phyloP scores from a whole-genome alignment of 2,113 vertebrate genomes.

The Laticauda colubrina region DNA sequence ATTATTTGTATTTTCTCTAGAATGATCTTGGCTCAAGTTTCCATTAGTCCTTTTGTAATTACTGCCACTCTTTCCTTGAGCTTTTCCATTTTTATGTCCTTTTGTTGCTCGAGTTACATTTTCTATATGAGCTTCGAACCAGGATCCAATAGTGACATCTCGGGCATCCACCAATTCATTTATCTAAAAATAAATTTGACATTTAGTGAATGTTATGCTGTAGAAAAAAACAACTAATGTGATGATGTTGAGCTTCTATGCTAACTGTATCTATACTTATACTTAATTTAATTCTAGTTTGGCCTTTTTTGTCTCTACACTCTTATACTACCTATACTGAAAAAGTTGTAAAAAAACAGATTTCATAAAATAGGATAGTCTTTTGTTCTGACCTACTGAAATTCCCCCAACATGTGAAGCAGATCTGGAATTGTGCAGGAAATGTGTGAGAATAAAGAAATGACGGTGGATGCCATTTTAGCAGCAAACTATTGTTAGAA shows the following conservation, averaged over 20 bases:
- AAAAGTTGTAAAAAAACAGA: neutral
- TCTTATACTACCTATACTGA: neutral
- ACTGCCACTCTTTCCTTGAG: conserved; percentile 82
- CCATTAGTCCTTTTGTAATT: conserved; percentile 91
- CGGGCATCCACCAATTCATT: conserved; percentile 98
- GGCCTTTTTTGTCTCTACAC: neutral
- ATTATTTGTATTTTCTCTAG: conserved; percentile 80
- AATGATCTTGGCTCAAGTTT: conserved; percentile 80
- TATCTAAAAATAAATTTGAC: conserved; percentile 78
- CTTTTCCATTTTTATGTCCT: conserved; percentile 81
- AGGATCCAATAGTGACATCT: conserved; percentile 91
- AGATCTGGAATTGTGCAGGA: neutral
- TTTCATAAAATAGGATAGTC: neutral
- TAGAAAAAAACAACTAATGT: neutral
- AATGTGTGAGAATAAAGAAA: neutral
- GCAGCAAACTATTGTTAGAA: neutral
- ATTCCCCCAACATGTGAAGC: neutral
- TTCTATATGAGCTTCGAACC: conserved; percentile 95
- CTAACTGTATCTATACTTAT: neutral
- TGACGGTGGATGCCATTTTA: neutral
- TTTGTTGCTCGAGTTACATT: conserved; percentile 83
- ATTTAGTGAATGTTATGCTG: conserved; percentile 53
- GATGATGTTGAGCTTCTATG: neutral
- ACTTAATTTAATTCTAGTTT: neutral
- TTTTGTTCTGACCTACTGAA: neutral